Evolutionary conservation across 2,888 invertebrate genomes (phyloP), one percentile per base, ranked within the genome.

Genomic region (Hemistola chrysoprasaria): DNA sequence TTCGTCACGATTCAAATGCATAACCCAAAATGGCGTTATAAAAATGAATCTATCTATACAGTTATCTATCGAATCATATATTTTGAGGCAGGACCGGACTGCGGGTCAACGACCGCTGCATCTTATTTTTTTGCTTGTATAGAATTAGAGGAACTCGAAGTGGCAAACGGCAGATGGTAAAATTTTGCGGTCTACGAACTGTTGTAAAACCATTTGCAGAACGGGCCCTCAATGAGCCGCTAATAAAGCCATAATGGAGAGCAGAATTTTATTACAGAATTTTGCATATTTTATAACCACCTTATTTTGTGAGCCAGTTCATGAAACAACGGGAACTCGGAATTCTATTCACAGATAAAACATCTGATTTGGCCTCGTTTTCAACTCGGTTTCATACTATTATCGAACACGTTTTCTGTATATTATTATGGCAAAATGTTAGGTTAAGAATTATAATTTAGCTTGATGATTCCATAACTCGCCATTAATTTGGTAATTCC

Each of bases 31-130:
- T 72, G 55, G 57, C 31, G 67, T 63, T 70, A 82, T 79, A 85
- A 53, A 51, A 47, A 47, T 31, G 80, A 82, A 78, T 80, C 76
- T 77, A 46, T 73, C 59, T 73, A 71, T 73, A 87, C 86, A 85
- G 87, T 84, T 87, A 87, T 79, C 78, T 84, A 85, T 84, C 81
- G 73, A 82, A 85, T 79, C 78, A 79, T 80, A 83, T 78, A 70
- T 74, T 67, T 71, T 75, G 71, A 58, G 71, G 73, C 74, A 78
- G 75, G 78, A 73, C 72, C 68, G 71, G 69, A 62, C 53, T 23
- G 60, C 44, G 16, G 83, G 72, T 83, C 72, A 57, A 65, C 46
- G 78, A 59, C 71, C 74, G 59, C 64, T 40, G 56, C 71, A 72
- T 68, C 72, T 72, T 64, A 56, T 80, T 62, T 62, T 67, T 65